Percentiles rank a stretch among this genome's conserved stretches.
Evolutionary conservation across 2,888 invertebrate genomes (phyloP).

Genomic region (Erebia epiphron): DNA sequence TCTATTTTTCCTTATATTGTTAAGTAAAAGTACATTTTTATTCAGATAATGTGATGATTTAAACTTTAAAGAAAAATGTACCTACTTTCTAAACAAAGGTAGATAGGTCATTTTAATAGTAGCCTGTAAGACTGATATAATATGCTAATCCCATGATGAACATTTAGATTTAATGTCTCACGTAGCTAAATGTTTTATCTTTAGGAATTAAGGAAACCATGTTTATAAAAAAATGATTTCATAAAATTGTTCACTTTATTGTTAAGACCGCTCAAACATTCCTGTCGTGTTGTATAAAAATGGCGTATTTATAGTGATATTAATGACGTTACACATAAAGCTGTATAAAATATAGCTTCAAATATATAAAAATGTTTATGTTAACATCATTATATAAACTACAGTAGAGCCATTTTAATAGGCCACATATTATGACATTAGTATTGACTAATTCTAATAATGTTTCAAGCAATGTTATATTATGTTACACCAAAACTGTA

Average conservation of each 20-base stretch:
- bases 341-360: background rate
- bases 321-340: background rate
- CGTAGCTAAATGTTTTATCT: background rate
- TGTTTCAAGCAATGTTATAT: too few species aligned
- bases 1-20: constrained; percentile 4
- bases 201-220: background rate
- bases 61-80: background rate
- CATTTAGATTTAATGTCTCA: background rate
- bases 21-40: background rate
- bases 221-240: background rate
- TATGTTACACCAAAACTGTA: too few species aligned
- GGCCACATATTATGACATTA: background rate
- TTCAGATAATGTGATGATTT: background rate
- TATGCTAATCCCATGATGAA: background rate
- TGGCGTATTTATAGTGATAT: background rate
- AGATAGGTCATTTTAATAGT: constrained; percentile 1
- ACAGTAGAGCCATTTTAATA: background rate
- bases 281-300: background rate
- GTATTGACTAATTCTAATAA: too few species aligned
- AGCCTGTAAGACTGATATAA: constrained; percentile 29
- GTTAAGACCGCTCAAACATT: constrained; percentile 16
- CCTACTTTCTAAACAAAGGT: constrained; percentile 9
- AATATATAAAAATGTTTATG: background rate
- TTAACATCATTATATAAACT: background rate
- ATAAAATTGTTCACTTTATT: background rate